These are phyloP conservation scores for Macrotus californicus DNA, from an alignment of 2,113 vertebrate genomes.

Conservation along the genomic window DNA sequence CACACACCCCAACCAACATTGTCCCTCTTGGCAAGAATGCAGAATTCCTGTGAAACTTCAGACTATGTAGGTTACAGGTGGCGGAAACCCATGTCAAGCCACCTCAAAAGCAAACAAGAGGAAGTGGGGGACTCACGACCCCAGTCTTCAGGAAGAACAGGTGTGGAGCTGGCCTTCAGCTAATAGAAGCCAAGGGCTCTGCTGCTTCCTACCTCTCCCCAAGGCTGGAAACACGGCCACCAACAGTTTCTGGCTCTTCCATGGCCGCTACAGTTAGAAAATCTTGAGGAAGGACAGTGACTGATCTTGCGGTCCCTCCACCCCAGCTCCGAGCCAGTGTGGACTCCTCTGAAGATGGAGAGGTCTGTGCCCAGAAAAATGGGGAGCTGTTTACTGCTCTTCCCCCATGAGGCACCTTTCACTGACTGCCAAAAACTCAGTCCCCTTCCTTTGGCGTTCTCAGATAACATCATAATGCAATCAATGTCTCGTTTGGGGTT, in stretches of 20 bases:
- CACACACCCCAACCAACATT: background rate
- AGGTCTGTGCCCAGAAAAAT: background rate
- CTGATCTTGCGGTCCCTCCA: no score
- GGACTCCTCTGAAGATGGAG: background rate
- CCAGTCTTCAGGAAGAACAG: background rate
- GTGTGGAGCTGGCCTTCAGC: background rate
- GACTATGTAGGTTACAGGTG: background rate
- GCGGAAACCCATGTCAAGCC: background rate
- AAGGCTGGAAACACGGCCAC: background rate
- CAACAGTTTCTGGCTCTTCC: background rate
- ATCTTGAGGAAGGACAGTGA: background rate
- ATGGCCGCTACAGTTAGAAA: background rate
- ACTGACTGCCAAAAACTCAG: conserved; percentile 30
- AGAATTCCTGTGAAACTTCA: background rate
- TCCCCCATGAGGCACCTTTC: background rate
- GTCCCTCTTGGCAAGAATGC: background rate
- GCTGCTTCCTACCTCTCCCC: background rate
- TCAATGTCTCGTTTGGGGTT: conserved; percentile 43
- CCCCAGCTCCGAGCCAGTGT: background rate
- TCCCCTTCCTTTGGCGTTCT: background rate
- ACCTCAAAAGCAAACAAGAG: background rate
- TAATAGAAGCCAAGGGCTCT: background rate
- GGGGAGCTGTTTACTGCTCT: background rate
- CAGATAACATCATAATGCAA: conserved; percentile 61
- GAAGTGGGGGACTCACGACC: background rate